A percentile compares a stretch with the other conserved stretches of the same genome.
These are phyloP conservation scores for Drosophila anceps DNA, from an alignment of 2,888 invertebrate species.

Conservation along the genomic window DNA sequence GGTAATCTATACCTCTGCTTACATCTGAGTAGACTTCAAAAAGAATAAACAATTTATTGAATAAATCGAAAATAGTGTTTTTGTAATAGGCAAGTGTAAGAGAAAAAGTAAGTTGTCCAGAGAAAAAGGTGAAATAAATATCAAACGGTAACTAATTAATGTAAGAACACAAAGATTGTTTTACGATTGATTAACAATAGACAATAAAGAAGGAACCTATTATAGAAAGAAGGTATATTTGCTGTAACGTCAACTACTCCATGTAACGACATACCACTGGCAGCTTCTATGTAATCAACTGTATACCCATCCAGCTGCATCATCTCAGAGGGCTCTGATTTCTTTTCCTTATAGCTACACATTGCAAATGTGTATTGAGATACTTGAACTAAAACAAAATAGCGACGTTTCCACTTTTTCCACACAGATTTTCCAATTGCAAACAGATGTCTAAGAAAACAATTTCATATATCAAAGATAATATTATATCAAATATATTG, in stretches of 20 bases:
- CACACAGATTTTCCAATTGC: constrained; percentile 98
- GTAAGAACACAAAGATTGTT: too few relatives aligned
- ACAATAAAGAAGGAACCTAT: background rate
- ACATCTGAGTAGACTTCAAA: too few relatives aligned
- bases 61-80: too few relatives aligned
- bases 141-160: too few relatives aligned
- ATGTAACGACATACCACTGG: constrained; percentile 90
- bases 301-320: constrained; percentile 99
- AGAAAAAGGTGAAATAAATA: too few relatives aligned
- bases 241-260: background rate
- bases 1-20: too few relatives aligned
- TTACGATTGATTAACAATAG: too few relatives aligned
- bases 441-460: constrained; percentile 89
- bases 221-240: background rate
- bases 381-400: constrained; percentile 99
- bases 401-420: constrained; percentile 99
- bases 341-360: constrained; percentile 99
- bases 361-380: constrained; percentile 99
- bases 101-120: too few relatives aligned
- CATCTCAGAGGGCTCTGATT: constrained; percentile 99
- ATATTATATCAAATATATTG: background rate
- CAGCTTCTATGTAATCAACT: constrained; percentile 99
- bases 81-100: too few relatives aligned
- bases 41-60: too few relatives aligned
- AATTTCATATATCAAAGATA: background rate